A percentile compares a stretch with the other conserved stretches of the same genome.
Evolutionary conservation across 2,797 vertebrate genomes (phyloP).

Genomic region (Anomalospiza imberbis): DNA sequence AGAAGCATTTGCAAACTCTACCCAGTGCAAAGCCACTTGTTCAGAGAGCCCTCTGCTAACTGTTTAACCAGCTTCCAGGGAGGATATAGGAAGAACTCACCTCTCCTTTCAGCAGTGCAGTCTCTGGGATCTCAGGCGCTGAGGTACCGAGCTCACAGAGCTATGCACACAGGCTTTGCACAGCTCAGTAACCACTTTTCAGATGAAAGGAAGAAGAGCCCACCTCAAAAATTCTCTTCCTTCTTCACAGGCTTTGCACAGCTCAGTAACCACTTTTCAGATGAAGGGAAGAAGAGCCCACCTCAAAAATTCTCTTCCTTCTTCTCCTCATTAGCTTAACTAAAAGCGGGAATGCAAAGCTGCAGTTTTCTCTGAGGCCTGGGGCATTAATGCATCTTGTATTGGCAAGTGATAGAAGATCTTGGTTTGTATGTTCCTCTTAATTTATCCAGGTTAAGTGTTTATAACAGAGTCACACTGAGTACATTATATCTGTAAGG

Average conservation of each 20-base stretch:
- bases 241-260: neutral
- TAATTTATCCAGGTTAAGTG: neutral
- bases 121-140: neutral
- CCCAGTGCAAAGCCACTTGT: neutral
- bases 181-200: neutral
- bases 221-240: slow-evolving; percentile 35
- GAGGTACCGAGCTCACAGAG: neutral
- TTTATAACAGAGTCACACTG: neutral
- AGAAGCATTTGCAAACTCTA: neutral
- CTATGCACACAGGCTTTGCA: neutral
- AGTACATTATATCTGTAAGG: neutral
- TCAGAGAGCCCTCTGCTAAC: neutral
- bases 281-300: slow-evolving; percentile 8
- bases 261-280: neutral
- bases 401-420: neutral
- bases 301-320: slow-evolving; percentile 37
- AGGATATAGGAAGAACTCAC: neutral
- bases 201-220: slow-evolving; percentile 15
- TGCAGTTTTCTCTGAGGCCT: neutral
- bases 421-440: neutral
- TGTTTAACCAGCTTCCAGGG: neutral
- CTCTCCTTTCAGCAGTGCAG: neutral
- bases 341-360: neutral
- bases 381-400: neutral
- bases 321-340: slow-evolving; percentile 16